A percentile compares a stretch with the other conserved stretches of the same genome.
Conservation (phyloP, 2,113 vertebrate genomes). For the Cepphus grylle region DNA sequence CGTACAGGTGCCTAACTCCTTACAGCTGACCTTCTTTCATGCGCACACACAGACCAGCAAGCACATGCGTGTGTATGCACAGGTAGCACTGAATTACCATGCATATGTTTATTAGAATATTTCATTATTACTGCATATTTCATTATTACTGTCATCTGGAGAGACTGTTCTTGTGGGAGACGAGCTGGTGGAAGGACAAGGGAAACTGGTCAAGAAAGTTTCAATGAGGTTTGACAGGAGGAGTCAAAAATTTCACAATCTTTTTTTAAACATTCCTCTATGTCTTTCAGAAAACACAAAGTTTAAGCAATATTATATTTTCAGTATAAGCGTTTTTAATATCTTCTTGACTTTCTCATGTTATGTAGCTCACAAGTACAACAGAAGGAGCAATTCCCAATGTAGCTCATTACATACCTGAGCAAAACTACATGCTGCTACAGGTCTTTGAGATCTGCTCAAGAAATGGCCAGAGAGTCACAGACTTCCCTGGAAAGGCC, state of each 20-base stretch:
- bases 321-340: fast-evolving
- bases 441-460: neutral
- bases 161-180: neutral
- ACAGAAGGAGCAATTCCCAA: neutral
- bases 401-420: fast-evolving
- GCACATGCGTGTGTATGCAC: fast-evolving
- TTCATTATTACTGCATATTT: neutral
- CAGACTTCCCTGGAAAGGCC: neutral
- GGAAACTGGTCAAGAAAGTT: neutral
- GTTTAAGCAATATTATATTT: neutral
- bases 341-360: neutral
- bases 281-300: neutral
- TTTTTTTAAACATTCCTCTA: neutral
- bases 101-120: neutral
- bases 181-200: neutral
- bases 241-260: neutral
- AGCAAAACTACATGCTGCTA: neutral
- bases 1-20: neutral
- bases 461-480: neutral
- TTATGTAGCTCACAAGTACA: neutral
- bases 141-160: neutral
- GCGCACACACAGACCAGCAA: neutral
- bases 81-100: neutral
- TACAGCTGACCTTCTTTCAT: neutral
- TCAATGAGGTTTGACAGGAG: neutral